phyloP scores from a whole-genome alignment of 2,797 vertebrate genomes.

The Coilia nasus region DNA sequence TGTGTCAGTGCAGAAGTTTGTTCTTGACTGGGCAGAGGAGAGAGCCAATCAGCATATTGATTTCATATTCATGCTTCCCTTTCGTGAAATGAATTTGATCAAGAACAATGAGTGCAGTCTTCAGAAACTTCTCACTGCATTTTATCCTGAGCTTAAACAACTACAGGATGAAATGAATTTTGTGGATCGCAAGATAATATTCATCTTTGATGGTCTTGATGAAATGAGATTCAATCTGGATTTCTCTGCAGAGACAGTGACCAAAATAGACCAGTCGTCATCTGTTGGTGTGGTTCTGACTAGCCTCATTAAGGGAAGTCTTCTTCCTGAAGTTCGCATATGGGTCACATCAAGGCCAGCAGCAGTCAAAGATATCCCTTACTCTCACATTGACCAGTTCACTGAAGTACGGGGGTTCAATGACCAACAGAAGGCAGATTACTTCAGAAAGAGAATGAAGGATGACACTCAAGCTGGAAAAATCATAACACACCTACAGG shows the following conservation, averaged over 20 bases:
- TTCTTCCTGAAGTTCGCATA: not conserved
- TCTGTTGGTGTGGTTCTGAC: not conserved
- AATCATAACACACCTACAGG: constrained; percentile 14
- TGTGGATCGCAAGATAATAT: not conserved
- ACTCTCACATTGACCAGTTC: not conserved
- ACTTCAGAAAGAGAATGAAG: not conserved
- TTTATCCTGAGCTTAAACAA: not conserved
- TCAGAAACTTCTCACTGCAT: not conserved
- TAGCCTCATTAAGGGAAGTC: not conserved
- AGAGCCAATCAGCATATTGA: not conserved
- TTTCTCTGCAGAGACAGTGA: not conserved
- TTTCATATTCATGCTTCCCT: not conserved
- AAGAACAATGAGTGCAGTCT: not conserved
- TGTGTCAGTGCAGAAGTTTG: not conserved
- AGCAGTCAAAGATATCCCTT: not conserved
- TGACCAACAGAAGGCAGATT: not conserved
- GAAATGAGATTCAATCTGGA: not conserved
- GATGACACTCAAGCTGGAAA: not conserved
- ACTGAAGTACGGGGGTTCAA: constrained; percentile 25
- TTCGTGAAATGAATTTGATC: not conserved
- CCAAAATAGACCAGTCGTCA: not conserved
- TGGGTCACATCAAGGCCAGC: constrained; percentile 6
- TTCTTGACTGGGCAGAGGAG: not conserved
- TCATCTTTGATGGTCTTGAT: not conserved
- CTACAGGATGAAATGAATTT: not conserved